Base-by-base conservation (phyloP, 2,113 vertebrate species). In the Ptilorrhoa leucosticta region DNA sequence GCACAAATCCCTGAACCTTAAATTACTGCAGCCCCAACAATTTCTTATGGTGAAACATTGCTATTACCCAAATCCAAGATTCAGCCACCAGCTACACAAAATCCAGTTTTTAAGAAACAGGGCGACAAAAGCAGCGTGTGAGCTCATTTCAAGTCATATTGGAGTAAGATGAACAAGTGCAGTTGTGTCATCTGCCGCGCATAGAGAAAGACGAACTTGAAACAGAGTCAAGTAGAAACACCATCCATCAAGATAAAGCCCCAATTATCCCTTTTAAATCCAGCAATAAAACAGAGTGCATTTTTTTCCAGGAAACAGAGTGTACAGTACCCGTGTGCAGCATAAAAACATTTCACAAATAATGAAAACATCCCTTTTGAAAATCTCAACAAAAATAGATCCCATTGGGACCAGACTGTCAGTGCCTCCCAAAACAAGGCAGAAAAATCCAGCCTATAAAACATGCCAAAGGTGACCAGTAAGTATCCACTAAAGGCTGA, bases 381-480 rank as follows among this genome's bases (percentile, higher is more conserved):
- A 97, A 96, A 95, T 88, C 80, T 93, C 92, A 96, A 96, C 95
- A 94, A 94, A 97, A 95, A 94, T 56, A 90, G 95, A 97, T 97
- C 95, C 96, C 97, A 97, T 92, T 96, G 96, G 96, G 96, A 97
- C 81, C 96, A 97, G 96, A 96, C 88, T 91, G 93, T 89, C 94
- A 96, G 92, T 95, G 94, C 96, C 96, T 96, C 95, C 94, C 86
- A 94, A 97, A 96, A 95, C 89, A 96, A 96, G 95, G 94, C 93
- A 96, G 87, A 95, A 93, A 95, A 96, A 95, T 79, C 75, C 87
- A 97, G 89, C 89, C 89, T 96, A 96, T 71, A 96, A 97, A 94
- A 94, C 94, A 92, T 75, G 81, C 54, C 79, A 89, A 92, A 91
- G 82, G 85, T 91, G 93, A 95, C 90, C 92, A 90, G 86, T 78